Evolutionary conservation across 2,888 invertebrate genomes (phyloP).

Genomic region (Caenorhabditis sp.): DNA sequence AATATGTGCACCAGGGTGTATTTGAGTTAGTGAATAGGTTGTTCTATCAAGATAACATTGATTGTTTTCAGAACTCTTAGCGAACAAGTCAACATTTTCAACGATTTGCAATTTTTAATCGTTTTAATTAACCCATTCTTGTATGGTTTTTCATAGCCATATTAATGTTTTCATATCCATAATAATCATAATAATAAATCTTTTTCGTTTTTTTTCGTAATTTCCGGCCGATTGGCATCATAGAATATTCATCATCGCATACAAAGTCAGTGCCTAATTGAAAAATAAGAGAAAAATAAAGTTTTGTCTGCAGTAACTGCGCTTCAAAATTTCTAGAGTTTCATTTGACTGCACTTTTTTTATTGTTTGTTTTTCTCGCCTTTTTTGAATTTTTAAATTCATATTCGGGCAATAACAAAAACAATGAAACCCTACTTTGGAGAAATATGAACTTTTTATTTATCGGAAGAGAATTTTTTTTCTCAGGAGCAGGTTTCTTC

Average conservation of each 20-base stretch:
- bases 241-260: neutral
- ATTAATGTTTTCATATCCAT: too few relatives aligned
- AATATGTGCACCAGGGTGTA: conserved; percentile 54
- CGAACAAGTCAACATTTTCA: conserved; percentile 64
- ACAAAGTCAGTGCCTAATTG: neutral
- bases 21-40: conserved; percentile 41
- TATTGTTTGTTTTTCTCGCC: neutral
- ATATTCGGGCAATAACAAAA: too few relatives aligned
- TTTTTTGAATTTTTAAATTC: too few relatives aligned
- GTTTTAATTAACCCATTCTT: conserved; percentile 69
- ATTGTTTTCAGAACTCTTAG: conserved; percentile 45
- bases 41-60: neutral
- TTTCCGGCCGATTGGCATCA: neutral
- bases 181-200: neutral
- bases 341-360: neutral
- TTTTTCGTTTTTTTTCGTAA: neutral
- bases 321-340: neutral
- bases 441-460: too few relatives aligned
- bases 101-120: conserved; percentile 69
- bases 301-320: neutral
- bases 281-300: neutral
- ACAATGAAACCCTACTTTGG: too few relatives aligned
- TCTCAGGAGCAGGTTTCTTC: too few relatives aligned
- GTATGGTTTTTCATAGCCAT: conserved; percentile 60
- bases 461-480: too few relatives aligned